Evolutionary conservation across 1,140 invertebrate genomes (phyloP).

Genomic region (Sycophaga agraensis): DNA sequence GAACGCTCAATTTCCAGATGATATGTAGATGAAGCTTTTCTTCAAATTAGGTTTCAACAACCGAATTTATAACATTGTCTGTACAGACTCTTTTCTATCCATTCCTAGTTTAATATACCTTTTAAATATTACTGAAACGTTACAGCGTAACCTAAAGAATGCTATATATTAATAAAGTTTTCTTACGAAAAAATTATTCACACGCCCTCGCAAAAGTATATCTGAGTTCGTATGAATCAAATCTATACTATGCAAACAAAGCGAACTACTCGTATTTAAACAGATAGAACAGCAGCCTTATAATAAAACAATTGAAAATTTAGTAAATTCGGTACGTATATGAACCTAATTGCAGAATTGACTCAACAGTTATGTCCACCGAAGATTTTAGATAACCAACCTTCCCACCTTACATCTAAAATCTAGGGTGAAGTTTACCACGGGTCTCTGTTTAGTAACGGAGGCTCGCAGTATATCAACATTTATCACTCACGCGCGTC

Average conservation of each 20-base stretch:
- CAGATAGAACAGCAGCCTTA: not conserved
- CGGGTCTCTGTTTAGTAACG: constrained; percentile 1
- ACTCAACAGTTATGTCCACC: not conserved
- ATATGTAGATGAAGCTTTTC: not conserved
- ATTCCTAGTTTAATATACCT: too few species aligned
- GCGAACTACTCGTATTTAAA: too few species aligned
- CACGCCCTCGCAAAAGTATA: too few species aligned
- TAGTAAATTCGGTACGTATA: not conserved
- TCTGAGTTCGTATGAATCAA: too few species aligned
- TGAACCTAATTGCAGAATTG: not conserved
- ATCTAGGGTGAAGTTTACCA: not conserved
- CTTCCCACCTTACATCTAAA: not conserved
- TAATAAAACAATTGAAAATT: not conserved
- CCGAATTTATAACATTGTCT: too few species aligned
- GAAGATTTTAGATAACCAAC: not conserved
- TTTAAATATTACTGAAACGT: too few species aligned
- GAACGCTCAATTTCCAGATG: not conserved
- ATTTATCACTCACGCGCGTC: not conserved
- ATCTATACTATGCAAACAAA: too few species aligned
- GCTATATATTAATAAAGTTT: too few species aligned
- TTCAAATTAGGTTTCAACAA: not conserved
- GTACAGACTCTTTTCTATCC: too few species aligned
- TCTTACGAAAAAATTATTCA: too few species aligned
- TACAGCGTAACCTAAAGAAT: too few species aligned
- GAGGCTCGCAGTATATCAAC: not conserved